Base-by-base conservation (phyloP, 2,797 vertebrate species). In the Steatocranus sp. region DNA sequence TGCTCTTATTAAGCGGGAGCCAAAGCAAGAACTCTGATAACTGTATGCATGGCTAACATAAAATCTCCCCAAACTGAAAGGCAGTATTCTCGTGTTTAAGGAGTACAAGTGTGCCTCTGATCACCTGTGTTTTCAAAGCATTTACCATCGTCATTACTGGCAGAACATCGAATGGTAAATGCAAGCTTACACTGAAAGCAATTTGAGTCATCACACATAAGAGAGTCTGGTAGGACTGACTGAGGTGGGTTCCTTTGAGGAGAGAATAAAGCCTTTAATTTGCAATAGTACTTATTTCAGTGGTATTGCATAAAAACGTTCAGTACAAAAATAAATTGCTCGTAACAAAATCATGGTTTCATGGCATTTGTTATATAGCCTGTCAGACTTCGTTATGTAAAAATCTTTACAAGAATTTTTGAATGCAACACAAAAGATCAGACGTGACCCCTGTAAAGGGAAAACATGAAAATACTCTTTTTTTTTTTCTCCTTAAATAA, bases 271-370 rank as follows among this genome's bases (percentile, higher is more conserved):
- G 84, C 89, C 90, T 93, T 87, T 80, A 75, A 91, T 91, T 93
- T 92, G 92, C 87, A 92, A 86, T 90, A 86, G 83, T 91, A 86
- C 91, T 77, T 91, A 56, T 87, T 90, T 90, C 79, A 86, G 88
- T 82, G 80, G 80, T 91, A 93, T 93, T 94, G 94, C 93, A 93
- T 95, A 95, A 94, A 94, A 95, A 93, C 46, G 30, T 90, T 94
- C 73, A 78, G 81, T 96, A 96, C 81, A 96, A 96, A 96, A 96
- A 96, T 96, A 96, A 96, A 94, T 91, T 80, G 89, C 92, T 95
- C 76, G 88, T 95, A 95, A 95, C 90, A 96, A 95, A 96, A 95
- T 93, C 83, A 94, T 95, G 93, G 82, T 93, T 92, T 92, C 56
- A 95, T 96, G 95, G 87, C 90, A 88, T 93, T 93, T 86, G 81